A percentile compares a stretch with the other conserved stretches of the same genome.
Conservation (phyloP, 1,140 invertebrate species). For the Lysiphlebus fabarum region DNA sequence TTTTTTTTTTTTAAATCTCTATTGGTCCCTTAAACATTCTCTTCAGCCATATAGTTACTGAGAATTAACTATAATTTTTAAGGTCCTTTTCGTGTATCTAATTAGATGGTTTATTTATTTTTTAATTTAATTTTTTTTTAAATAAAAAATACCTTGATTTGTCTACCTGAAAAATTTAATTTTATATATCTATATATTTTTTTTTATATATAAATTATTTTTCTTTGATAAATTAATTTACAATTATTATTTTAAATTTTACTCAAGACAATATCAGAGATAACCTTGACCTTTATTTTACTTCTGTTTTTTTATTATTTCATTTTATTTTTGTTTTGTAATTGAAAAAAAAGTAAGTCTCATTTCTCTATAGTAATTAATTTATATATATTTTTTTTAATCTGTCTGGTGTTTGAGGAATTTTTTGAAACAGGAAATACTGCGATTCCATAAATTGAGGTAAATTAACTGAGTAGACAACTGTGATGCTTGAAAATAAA, state of each 20-base stretch:
- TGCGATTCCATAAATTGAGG: conserved; percentile 46
- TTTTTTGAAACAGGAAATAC: conserved; percentile 38
- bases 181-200: too few relatives aligned
- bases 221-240: too few relatives aligned
- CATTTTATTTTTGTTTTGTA: neutral
- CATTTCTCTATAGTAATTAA: neutral
- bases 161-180: neutral
- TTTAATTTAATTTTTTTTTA: conserved; percentile 35
- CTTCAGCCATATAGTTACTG: neutral
- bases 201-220: too few relatives aligned
- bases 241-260: too few relatives aligned
- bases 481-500: conserved; percentile 5
- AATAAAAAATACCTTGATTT: conserved; percentile 2
- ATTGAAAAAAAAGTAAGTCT: neutral
- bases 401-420: conserved; percentile 13
- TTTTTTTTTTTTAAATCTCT: too few relatives aligned
- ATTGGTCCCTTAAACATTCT: too few relatives aligned
- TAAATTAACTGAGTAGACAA: conserved; percentile 41
- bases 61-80: conserved; percentile 34
- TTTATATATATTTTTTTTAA: too few relatives aligned
- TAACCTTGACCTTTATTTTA: conserved; percentile 14
- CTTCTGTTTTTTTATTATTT: neutral
- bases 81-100: conserved; percentile 40
- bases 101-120: conserved; percentile 34
- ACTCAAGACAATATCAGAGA: too few relatives aligned